Evolutionary conservation across 53 echinoderm and acorn worm species (phyloP), one percentile per base, ranked within the genome.

Genomic region (Mesocentrotus franciscanus): DNA sequence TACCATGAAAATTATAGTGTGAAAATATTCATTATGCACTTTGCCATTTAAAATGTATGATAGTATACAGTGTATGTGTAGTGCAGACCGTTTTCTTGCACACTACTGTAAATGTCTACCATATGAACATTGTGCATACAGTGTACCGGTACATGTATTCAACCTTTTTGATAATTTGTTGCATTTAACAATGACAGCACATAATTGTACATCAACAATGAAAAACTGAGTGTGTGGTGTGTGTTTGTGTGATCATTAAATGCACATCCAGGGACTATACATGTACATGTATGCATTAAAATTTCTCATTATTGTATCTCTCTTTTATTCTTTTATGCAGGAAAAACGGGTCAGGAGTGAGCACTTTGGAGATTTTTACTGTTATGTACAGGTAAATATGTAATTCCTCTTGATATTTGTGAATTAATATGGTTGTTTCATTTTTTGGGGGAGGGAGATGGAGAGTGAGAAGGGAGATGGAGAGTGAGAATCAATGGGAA

Each of bases 361-460:
- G 62, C 95, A 96, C 42, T 94, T 85, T 96, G 98, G 98, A 30
- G 97, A 96, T 70, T 97, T 97, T 81, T 78, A 95, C 85, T 97
- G 97, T 85, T 98, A 97, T 91, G 79, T 98, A 92, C 98, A 98
- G 98, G 98, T 98, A 68, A 96, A 93, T 87, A 56, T 87, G 6
- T 14, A 1, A 84, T 10, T 75, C 1, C 14, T 75, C 17, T 39
- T 36, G 20, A 81, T 14, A 81, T 75, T 8, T 2, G 1, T 56
- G n/a, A 56, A 8, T 57, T 26, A 2, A 49, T 57, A 11, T 58
- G 13, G 9, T 58, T 87, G 5, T 34, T 27, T 57, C 11, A 0
- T 18, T 83, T 83, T 12, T 16, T 2, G 30, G 78, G 10, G 8
- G 32, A 27, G 56, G n/a, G 57, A 26, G 57, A 22, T 9, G 36